These are phyloP conservation scores for Procambarus virginalis DNA, from an alignment of 1,140 invertebrate species.

Conservation along the genomic window DNA sequence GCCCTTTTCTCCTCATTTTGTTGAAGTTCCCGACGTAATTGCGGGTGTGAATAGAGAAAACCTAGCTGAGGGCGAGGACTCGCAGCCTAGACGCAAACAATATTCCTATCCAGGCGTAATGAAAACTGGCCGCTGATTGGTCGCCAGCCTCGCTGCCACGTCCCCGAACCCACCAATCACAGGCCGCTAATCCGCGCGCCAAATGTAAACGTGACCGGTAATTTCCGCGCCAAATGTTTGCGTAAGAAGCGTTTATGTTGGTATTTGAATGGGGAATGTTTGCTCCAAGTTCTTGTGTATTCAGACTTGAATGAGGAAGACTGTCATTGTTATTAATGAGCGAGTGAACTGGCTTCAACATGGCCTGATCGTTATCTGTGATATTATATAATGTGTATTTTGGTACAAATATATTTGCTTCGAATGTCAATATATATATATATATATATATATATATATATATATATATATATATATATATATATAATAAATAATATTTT, in stretches of 20 bases:
- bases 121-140: constrained; percentile 26
- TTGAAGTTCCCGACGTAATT: constrained; percentile 53
- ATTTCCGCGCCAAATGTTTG: neutral
- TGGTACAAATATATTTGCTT: too few relatives aligned
- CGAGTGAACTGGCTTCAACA: neutral
- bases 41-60: constrained; percentile 30
- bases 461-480: too few relatives aligned
- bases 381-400: too few relatives aligned
- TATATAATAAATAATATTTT: too few relatives aligned
- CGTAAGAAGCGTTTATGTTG: neutral
- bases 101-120: neutral
- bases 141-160: neutral
- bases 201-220: neutral
- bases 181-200: neutral
- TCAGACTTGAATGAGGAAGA: neutral
- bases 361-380: neutral
- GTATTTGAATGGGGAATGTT: neutral
- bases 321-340: neutral
- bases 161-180: constrained; percentile 8
- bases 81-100: constrained; percentile 52
- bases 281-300: neutral
- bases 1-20: constrained; percentile 43
- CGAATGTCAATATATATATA: too few relatives aligned
- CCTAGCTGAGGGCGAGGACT: neutral
- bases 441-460: too few relatives aligned